Conservation (phyloP, 2,888 invertebrate species). For the Automeris io region DNA sequence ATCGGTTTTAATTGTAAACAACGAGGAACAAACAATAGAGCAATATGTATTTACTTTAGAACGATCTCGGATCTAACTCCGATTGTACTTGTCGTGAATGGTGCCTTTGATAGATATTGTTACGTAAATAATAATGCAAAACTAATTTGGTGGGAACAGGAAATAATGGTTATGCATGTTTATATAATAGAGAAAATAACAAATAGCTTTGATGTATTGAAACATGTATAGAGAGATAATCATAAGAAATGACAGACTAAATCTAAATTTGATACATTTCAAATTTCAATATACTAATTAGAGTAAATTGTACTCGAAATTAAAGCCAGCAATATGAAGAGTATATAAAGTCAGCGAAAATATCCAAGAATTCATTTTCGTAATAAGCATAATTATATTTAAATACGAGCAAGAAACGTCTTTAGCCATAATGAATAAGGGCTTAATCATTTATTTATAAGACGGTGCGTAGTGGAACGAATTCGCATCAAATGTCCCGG, state of each 20-base stretch:
- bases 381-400: neutral
- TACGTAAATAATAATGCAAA: slow-evolving; percentile 17
- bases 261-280: too few relatives aligned
- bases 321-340: too few relatives aligned
- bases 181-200: neutral
- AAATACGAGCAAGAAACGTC: slow-evolving; percentile 1
- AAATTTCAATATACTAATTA: too few relatives aligned
- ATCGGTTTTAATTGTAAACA: slow-evolving; percentile 34
- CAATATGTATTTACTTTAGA: slow-evolving; percentile 31
- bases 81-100: slow-evolving; percentile 12
- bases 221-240: too few relatives aligned
- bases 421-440: slow-evolving; percentile 31
- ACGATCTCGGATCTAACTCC: slow-evolving; percentile 19
- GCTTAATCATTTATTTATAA: slow-evolving; percentile 38
- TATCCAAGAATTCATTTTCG: slow-evolving; percentile 3
- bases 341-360: too few relatives aligned
- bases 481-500: slow-evolving; percentile 11
- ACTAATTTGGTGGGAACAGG: slow-evolving; percentile 1
- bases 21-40: slow-evolving; percentile 37
- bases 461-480: slow-evolving; percentile 50
- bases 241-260: too few relatives aligned
- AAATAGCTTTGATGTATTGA: neutral
- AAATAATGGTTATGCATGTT: neutral
- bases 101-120: slow-evolving; percentile 15
- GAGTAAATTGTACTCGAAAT: too few relatives aligned